Base-by-base conservation (phyloP, 2,888 invertebrate genomes). In the Ophion obscuratus region DNA sequence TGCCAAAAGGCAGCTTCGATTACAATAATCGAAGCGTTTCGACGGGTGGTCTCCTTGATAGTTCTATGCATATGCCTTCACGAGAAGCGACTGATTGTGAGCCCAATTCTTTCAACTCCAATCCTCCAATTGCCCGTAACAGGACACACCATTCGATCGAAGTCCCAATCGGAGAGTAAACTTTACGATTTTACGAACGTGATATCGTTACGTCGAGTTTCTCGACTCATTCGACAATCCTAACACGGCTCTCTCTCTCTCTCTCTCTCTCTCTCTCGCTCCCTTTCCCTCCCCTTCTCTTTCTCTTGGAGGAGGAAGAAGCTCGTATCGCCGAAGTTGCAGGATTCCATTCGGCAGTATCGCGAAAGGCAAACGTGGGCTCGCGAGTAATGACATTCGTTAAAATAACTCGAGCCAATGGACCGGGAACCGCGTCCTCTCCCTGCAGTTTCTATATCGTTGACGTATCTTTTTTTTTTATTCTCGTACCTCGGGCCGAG, bases 381-480 rank as follows among this genome's bases (percentile, higher is more conserved):
- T 70, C 57, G 73, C 81, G 87, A 89, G 90, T 92, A 92, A 91
- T 92, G 91, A 90, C 89, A 89, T 91, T 92, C 91, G 91, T 91
- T 91, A 90, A 92, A 91, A 90, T 89, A 90, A 90, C 89, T 89
- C 73, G 53, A 76, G 47, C 71, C 76, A n/a, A 64, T 73, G 73
- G 61, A 57, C 77, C 80, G 76, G 53, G 64, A n/a, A 62, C 24
- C n/a, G 57, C 85, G 76, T 68, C 61, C 68, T 74, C 68, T 75
- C 53, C 59, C 67, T 31, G 61, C 31, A 71, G 85, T 75, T 79
- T 82, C 84, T 74, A 76, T 81, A 86, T 83, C 78, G 75, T 61
- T 66, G 62, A 24, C 87, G 74, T 81, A 84, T 84, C 83, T 74
- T 44, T 83, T 86, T 75, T 76, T 67, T 80, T 83, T 71, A 40